Evolutionary conservation across 2,888 invertebrate genomes (phyloP).

Genomic region (Trachelus tabidus): DNA sequence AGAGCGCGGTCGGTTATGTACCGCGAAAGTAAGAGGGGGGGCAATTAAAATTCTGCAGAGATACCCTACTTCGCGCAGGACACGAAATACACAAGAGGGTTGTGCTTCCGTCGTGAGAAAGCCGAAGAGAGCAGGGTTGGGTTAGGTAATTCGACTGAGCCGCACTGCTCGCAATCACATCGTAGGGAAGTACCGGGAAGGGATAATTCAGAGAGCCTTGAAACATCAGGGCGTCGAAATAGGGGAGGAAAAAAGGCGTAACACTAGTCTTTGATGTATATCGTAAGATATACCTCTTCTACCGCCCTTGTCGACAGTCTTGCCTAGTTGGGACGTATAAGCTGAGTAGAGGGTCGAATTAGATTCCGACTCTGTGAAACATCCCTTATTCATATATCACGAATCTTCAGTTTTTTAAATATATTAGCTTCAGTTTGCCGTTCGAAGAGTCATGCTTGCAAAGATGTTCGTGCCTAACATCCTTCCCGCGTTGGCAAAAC

Average conservation of each 20-base stretch:
- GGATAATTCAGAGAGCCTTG: constrained; percentile 8
- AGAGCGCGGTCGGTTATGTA: background rate
- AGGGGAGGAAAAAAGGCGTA: background rate
- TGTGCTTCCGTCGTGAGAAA: background rate
- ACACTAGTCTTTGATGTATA: background rate
- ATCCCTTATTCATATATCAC: no score
- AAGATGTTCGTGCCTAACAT: no score
- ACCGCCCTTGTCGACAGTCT: background rate
- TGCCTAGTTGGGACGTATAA: background rate
- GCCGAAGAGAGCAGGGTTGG: constrained; percentile 9
- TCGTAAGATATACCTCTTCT: background rate
- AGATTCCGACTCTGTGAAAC: background rate
- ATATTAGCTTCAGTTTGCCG: no score
- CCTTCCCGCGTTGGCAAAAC: no score
- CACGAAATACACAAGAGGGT: constrained; percentile 7
- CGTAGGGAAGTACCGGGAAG: constrained; percentile 19
- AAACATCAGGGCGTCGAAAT: background rate
- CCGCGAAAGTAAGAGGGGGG: constrained; percentile 10
- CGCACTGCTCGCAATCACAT: constrained; percentile 29
- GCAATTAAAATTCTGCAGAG: constrained; percentile 26
- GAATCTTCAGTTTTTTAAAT: no score
- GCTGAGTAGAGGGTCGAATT: background rate
- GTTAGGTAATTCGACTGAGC: constrained; percentile 22
- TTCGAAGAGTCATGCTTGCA: no score
- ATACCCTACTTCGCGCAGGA: constrained; percentile 12